Conservation (phyloP, 2,113 vertebrate species). For the Oreochromis niloticus region DNA sequence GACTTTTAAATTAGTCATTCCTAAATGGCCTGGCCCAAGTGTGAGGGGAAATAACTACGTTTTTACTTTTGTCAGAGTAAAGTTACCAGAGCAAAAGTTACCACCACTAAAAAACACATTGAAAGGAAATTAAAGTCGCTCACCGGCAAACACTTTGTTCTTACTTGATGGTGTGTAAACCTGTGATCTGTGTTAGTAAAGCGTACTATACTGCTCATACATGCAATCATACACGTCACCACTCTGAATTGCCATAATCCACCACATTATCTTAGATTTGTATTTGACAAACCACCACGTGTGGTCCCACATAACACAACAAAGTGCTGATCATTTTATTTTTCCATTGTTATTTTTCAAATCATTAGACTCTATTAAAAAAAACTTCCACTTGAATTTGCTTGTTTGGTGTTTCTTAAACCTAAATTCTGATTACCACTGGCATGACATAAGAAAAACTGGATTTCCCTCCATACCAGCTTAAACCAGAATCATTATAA, state of each 20-base stretch:
- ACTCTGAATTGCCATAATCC: not conserved
- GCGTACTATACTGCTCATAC: not conserved
- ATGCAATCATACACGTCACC: not conserved
- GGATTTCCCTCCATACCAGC: not conserved
- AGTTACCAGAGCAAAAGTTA: not conserved
- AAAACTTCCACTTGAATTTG: not conserved
- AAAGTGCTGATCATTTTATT: not conserved
- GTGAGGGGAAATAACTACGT: not conserved
- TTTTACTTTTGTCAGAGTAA: not conserved
- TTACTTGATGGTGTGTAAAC: not conserved
- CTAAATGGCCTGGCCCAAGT: not conserved
- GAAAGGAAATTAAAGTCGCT: not conserved
- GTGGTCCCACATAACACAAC: not conserved
- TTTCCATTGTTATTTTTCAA: not conserved
- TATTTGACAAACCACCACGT: not conserved
- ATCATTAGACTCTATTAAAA: not conserved
- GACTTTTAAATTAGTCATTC: not conserved
- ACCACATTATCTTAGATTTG: not conserved
- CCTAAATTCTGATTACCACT: not conserved
- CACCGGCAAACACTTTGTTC: not conserved
- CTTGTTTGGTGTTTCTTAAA: not conserved
- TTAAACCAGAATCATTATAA: not conserved
- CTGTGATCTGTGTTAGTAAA: not conserved
- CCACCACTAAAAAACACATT: not conserved
- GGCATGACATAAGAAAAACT: not conserved